Conservation (phyloP, 2,113 vertebrate genomes). For the Turnix velox region DNA sequence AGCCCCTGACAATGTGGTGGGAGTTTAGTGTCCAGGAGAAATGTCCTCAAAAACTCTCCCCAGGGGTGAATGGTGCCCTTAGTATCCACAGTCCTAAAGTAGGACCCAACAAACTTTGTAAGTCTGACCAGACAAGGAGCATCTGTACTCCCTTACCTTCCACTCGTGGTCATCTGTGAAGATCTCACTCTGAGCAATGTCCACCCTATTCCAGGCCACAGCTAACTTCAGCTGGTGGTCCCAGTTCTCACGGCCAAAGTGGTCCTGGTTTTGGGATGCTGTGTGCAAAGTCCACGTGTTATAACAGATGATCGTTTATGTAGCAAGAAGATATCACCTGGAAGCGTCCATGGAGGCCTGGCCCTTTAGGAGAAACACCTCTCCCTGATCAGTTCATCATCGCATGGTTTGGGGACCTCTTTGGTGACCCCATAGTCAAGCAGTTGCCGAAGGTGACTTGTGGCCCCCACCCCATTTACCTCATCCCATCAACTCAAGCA, state of each 20-base stretch:
- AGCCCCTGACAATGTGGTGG: not conserved
- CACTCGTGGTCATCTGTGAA: conserved; percentile 89
- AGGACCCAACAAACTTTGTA: not conserved
- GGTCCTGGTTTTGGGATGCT: conserved; percentile 82
- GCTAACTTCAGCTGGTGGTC: conserved; percentile 91
- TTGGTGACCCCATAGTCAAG: not conserved
- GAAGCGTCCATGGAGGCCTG: not conserved
- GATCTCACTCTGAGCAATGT: conserved; percentile 91
- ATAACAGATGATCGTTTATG: not conserved
- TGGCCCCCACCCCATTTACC: not conserved
- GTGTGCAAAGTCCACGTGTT: not conserved
- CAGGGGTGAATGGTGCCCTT: not conserved
- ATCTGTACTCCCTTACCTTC: conserved; percentile 74
- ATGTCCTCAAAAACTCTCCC: not conserved
- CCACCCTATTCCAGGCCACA: conserved; percentile 93
- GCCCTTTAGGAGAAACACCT: not conserved
- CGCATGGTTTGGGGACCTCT: not conserved
- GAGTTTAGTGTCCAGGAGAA: not conserved
- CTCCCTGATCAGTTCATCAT: not conserved
- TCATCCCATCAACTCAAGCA: not conserved
- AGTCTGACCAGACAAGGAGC: not conserved
- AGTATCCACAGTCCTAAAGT: not conserved
- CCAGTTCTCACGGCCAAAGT: conserved; percentile 77
- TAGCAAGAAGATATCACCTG: rapidly evolving
- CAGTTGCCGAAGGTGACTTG: not conserved